Percentiles rank a stretch among this genome's conserved stretches.
Evolutionary conservation across 2,797 vertebrate species (phyloP).

Genomic region (Meda fulgida): DNA sequence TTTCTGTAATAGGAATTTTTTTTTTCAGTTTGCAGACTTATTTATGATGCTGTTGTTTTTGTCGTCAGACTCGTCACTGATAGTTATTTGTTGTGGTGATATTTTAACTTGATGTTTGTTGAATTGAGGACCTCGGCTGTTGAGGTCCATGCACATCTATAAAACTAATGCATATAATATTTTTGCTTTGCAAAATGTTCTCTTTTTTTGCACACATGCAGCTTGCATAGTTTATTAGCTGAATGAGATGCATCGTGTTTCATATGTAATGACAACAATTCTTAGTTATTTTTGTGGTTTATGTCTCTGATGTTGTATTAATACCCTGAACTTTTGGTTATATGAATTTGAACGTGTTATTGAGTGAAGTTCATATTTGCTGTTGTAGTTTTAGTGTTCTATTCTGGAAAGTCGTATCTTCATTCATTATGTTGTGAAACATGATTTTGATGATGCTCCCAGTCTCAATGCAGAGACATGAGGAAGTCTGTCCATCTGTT

Average conservation of each 20-base stretch:
- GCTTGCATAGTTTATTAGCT: neutral
- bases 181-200: constrained; percentile 10
- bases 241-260: neutral
- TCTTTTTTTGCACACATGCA: neutral
- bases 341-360: neutral
- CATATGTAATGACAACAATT: too few relatives aligned
- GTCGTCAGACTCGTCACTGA: neutral
- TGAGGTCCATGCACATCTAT: neutral
- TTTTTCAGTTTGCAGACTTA: neutral
- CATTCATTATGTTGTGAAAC: neutral
- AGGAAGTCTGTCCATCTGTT: constrained; percentile 44
- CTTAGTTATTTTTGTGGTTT: neutral
- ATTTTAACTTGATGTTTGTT: constrained; percentile 13
- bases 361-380: neutral
- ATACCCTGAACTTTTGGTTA: neutral
- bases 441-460: constrained; percentile 10
- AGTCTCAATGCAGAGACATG: neutral
- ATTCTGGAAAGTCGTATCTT: neutral
- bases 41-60: constrained; percentile 34
- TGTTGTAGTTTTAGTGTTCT: neutral
- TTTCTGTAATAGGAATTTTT: constrained; percentile 18
- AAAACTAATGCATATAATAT: neutral
- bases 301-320: neutral
- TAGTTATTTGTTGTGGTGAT: constrained; percentile 19
- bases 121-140: constrained; percentile 3